phyloP scores from a whole-genome alignment of 2,113 vertebrate genomes.

The Neodon shergylaensis region DNA sequence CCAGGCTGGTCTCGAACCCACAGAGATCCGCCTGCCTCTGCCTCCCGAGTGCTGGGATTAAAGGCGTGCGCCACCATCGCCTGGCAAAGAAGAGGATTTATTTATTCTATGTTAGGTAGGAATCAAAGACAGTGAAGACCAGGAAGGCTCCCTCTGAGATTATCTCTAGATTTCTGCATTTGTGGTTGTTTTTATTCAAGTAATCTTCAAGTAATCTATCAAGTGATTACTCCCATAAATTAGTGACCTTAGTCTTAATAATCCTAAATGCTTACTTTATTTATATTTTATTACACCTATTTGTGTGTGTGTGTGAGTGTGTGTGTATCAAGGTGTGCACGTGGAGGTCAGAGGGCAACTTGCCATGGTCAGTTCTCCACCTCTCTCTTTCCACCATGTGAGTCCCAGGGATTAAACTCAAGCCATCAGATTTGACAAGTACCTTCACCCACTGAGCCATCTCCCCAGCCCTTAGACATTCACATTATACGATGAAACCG shows the following conservation, averaged over 20 bases:
- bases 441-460: background rate
- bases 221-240: background rate
- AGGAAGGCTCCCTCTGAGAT: background rate
- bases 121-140: background rate
- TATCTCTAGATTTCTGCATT: background rate
- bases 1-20: too few species aligned
- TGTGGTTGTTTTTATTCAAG: background rate
- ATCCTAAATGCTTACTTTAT: background rate
- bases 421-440: background rate
- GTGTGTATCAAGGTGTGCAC: background rate
- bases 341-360: background rate
- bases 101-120: background rate
- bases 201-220: background rate
- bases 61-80: too few species aligned
- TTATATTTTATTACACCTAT: background rate
- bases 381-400: background rate
- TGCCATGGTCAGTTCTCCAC: background rate
- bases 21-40: too few species aligned
- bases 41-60: too few species aligned
- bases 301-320: background rate
- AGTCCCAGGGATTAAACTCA: background rate
- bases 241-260: background rate
- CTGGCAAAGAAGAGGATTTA: background rate
- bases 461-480: background rate
- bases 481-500: background rate